A percentile compares a stretch with the other conserved stretches of the same genome.
Evolutionary conservation across 2,797 vertebrate genomes (phyloP).

Genomic region (Simalia tracyae): DNA sequence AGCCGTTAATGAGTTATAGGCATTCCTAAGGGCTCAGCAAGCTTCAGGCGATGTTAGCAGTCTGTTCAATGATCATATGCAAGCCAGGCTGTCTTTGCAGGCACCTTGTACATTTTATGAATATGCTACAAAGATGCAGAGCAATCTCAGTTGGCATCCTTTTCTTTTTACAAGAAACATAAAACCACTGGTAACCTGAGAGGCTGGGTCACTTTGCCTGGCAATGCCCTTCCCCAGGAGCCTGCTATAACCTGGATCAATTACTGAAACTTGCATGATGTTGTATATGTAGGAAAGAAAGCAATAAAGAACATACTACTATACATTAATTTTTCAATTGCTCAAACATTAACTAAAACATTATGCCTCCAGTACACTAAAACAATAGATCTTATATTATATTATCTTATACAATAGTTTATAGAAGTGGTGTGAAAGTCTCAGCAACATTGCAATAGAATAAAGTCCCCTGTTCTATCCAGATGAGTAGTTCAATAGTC

Average conservation of each 20-base stretch:
- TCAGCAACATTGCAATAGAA: background rate
- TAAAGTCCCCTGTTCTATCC: background rate
- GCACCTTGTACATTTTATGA: background rate
- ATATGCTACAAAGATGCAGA: conserved; percentile 28
- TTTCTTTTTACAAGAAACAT: background rate
- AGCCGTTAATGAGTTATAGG: background rate
- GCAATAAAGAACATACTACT: background rate
- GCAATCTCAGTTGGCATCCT: conserved; percentile 18
- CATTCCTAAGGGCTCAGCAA: background rate
- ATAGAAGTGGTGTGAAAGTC: background rate
- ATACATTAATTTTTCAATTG: background rate
- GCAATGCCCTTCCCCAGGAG: background rate
- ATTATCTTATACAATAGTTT: background rate
- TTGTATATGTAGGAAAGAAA: background rate
- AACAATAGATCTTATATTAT: background rate
- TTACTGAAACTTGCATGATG: conserved; percentile 16
- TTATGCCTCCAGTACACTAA: background rate
- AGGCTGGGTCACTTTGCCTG: conserved; percentile 3
- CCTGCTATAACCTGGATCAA: background rate
- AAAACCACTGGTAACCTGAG: conserved; percentile 25
- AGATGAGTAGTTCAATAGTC: background rate
- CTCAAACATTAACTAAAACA: background rate
- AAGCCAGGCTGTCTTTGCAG: background rate
- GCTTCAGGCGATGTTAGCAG: background rate
- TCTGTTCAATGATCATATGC: background rate